Percentiles rank a stretch among this genome's conserved stretches.
These are phyloP conservation scores for Perccottus glenii DNA, from an alignment of 2,113 vertebrate species.

Conservation along the genomic window DNA sequence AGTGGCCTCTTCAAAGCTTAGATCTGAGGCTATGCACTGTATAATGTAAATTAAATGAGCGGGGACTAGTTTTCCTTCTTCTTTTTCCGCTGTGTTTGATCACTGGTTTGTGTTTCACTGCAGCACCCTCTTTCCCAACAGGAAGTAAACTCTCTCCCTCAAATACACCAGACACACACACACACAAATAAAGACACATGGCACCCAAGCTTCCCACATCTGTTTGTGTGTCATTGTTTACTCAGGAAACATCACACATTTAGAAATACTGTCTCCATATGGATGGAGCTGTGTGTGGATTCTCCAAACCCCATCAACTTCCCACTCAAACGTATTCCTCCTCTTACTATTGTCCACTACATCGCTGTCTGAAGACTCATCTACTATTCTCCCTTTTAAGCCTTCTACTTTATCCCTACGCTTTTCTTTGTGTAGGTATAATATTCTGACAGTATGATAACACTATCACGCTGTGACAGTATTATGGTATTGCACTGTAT, in stretches of 20 bases:
- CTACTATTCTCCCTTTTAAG: not conserved
- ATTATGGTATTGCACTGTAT: too few relatives aligned
- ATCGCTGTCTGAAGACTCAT: not conserved
- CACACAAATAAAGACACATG: slow-evolving; percentile 6
- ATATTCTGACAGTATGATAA: too few relatives aligned
- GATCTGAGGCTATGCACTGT: slow-evolving; percentile 37
- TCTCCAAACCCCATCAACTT: not conserved
- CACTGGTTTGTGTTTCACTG: slow-evolving; percentile 35
- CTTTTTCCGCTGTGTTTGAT: slow-evolving; percentile 40
- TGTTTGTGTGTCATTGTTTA: slow-evolving; percentile 3
- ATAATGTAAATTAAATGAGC: slow-evolving; percentile 51
- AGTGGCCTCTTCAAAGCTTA: slow-evolving; percentile 51
- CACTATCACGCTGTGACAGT: too few relatives aligned
- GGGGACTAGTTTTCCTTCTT: slow-evolving; percentile 5
- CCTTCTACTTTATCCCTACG: too few relatives aligned
- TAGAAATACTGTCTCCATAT: not conserved
- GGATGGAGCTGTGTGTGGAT: not conserved
- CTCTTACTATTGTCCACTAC: not conserved
- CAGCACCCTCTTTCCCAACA: slow-evolving; percentile 23
- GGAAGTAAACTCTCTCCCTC: not conserved
- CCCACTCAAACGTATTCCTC: not conserved
- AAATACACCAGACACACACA: slow-evolving; percentile 16
- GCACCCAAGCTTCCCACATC: not conserved
- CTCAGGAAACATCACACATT: not conserved
- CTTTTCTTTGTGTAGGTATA: too few relatives aligned